Evolutionary conservation across 2,888 invertebrate species (phyloP), one percentile per base, ranked within the genome.

Genomic region (Archips crataeganus): DNA sequence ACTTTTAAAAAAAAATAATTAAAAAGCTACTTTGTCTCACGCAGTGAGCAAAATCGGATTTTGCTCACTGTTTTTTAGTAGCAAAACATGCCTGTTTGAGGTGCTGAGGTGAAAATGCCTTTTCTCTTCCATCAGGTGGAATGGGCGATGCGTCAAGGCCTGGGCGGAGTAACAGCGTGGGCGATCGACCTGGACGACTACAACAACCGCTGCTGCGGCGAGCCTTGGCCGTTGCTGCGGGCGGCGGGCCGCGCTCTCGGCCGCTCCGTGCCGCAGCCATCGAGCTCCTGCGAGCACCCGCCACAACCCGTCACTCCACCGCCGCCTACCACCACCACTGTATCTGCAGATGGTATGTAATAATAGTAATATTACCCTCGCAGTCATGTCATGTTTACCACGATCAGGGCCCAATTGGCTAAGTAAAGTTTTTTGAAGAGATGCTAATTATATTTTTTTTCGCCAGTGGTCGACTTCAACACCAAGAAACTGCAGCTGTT

Each of bases 171-270:
- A 9, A 96, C 97, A 61, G 97, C 98, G 0, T 98, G 98, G 98
- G 98, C 98, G 0, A 95, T 98, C 2, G 98, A 98, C 85, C 87
- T 98, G 79, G 98, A 98, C 80, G 98, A 98, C 87, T 98, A 97
- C 85, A 96, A 95, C 78, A 98, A 98, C 88, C 95, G 96, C 1
- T 98, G 98, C 86, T 98, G 98, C 84, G 92, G 93, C 4, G 98
- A 98, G 83, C 92, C 97, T 0, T 98, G 96, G 79, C 98, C 98
- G 0, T 88, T 98, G 60, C 91, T 98, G 11, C 95, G 96, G 59
- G 96, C 97, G 1, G 96, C 98, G 2, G 97, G 97, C 76, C 95
- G 97, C 23, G 98, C 96, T 0, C 90, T 98, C 36, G 97, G 97
- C 45, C 92, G 95, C 9, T 81, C 95, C 5, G 87, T 92, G 4